Evolutionary conservation across 1,140 invertebrate species (phyloP), one percentile per base, ranked within the genome.

Genomic region (Musca vetustissima): DNA sequence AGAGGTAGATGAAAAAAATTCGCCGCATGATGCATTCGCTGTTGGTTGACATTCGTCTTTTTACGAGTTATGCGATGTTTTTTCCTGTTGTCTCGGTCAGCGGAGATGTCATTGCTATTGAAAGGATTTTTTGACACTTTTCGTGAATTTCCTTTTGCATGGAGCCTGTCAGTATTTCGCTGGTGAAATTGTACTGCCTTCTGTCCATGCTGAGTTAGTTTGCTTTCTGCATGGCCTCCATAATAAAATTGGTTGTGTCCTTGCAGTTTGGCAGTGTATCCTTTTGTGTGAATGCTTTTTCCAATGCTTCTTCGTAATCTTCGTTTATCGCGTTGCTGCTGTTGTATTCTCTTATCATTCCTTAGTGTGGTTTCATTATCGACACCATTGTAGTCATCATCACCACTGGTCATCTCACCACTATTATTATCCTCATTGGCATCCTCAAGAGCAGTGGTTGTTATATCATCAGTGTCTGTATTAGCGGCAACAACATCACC

Each of bases 281-380:
- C 49, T 50, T 53, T 22, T 55, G 25, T 49, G 19, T n/a, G n/a
- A n/a, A 25, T 24, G 6, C n/a, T n/a, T 53, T 17, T 24, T 53
- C 13, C 28, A 59, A 70, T 49, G 17, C 65, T 66, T 50, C 69
- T 48, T 43, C 59, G 52, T 28, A 57, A 47, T 64, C 69, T 24
- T 43, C 19, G 2, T 21, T n/a, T 61, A 19, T 13, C 57, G 21
- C 36, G 32, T 13, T 28, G 32, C 3, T 43, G 57, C 14, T 61
- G 57, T 25, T 61, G 57, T 19, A 19, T 24, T 59, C 28, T 14
- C 14, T 19, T 7, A 19, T 43, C 36, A 17, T 17, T n/a, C 13
- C 24, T 28, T 14, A 25, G 14, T 36, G 17, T 61, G 8, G 57
- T 61, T 61, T 61, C 57, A 15, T 61, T 61, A 61, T 61, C 57